Conservation (phyloP, 2,888 invertebrate genomes). For the Lasioglossum calceatum region DNA sequence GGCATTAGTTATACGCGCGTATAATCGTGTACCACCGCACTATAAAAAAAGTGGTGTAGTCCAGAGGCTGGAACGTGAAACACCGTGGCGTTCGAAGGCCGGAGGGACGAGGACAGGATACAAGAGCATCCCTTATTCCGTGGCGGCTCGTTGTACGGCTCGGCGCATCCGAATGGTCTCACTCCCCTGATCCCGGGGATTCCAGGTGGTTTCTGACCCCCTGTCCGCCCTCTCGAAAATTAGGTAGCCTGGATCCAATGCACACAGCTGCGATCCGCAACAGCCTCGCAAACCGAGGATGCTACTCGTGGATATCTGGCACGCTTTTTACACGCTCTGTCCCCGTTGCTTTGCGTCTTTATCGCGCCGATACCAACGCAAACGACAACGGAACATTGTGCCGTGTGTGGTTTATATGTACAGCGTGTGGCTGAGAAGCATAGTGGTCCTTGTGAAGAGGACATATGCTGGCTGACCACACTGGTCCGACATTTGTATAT, state of each 20-base stretch:
- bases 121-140: conserved; percentile 82
- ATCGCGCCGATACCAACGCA: not conserved
- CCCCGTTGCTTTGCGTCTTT: not conserved
- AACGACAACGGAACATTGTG: not conserved
- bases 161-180: conserved; percentile 82
- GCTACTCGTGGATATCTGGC: conserved; percentile 35
- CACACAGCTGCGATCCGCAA: conserved; percentile 68
- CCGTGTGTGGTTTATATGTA: too few species aligned
- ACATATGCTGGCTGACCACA: too few species aligned
- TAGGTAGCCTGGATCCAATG: conserved; percentile 67
- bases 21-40: conserved; percentile 45
- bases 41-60: conserved; percentile 64
- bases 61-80: conserved; percentile 55
- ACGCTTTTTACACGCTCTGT: not conserved
- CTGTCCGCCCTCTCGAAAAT: conserved; percentile 75
- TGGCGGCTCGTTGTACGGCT: conserved; percentile 83
- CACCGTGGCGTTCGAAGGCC: conserved; percentile 39
- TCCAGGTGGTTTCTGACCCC: conserved; percentile 71
- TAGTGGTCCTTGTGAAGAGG: too few species aligned
- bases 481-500: too few species aligned
- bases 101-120: conserved; percentile 58
- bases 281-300: conserved; percentile 38
- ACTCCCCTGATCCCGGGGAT: conserved; percentile 77
- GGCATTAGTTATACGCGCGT: conserved; percentile 57
- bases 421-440: too few species aligned